Percentiles rank a stretch among this genome's conserved stretches.
These are phyloP conservation scores for Sphaerophoria rueppellii DNA, from an alignment of 2,888 invertebrate species.

Conservation along the genomic window DNA sequence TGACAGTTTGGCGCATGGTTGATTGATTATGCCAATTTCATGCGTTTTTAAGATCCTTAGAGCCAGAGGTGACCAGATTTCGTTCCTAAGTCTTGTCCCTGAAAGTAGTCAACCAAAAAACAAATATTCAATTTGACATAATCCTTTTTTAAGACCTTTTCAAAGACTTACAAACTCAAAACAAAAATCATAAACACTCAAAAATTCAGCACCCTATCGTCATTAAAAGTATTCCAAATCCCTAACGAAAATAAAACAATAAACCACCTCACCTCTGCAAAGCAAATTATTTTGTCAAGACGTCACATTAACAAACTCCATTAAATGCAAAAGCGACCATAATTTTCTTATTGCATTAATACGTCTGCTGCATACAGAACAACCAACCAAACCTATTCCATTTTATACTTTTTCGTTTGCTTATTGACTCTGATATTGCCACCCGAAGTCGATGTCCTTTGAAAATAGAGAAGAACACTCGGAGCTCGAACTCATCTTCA, in stretches of 20 bases:
- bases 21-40: too few species aligned
- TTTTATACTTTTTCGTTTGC: not conserved
- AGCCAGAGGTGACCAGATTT: too few species aligned
- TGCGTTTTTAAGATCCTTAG: too few species aligned
- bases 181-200: not conserved
- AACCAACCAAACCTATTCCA: not conserved
- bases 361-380: not conserved
- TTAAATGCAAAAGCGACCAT: conserved; percentile 37
- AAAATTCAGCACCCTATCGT: not conserved
- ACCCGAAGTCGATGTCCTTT: conserved; percentile 2
- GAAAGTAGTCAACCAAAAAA: too few species aligned
- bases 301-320: conserved; percentile 47
- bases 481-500: conserved; percentile 1
- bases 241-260: not conserved
- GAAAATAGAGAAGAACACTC: not conserved
- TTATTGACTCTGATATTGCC: not conserved
- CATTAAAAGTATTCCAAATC: not conserved
- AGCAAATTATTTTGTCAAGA: conserved; percentile 39
- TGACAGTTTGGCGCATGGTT: too few species aligned
- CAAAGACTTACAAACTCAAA: not conserved
- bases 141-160: too few species aligned
- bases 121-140: too few species aligned
- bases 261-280: conserved; percentile 21
- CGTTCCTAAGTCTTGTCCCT: too few species aligned
- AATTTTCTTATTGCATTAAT: not conserved